Conservation (phyloP, 2,113 vertebrate genomes). For the Neolamprologus sp. region DNA sequence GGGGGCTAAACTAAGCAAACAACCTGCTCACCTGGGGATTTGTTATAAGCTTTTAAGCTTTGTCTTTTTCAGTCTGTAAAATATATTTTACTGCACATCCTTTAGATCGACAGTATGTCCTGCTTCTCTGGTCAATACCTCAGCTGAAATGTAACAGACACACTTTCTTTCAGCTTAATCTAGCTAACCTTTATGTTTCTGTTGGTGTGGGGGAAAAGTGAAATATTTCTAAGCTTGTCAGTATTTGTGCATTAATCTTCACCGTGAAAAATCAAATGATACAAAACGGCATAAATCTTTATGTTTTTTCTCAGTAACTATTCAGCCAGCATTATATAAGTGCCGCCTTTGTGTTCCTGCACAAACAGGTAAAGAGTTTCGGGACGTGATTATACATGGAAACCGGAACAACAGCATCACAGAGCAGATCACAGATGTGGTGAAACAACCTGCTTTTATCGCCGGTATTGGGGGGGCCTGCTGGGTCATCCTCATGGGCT, state of each 20-base stretch:
- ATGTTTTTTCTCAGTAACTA: background rate
- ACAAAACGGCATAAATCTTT: background rate
- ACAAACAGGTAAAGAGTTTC: slow-evolving; percentile 70
- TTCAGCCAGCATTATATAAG: background rate
- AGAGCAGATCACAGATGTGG: slow-evolving; percentile 98
- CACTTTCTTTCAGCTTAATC: slow-evolving; percentile 7
- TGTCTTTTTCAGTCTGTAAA: slow-evolving; percentile 27
- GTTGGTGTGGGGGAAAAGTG: background rate
- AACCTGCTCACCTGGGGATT: slow-evolving; percentile 45
- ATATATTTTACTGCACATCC: slow-evolving; percentile 40
- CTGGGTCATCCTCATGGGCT: slow-evolving; percentile 99
- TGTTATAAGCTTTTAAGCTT: slow-evolving; percentile 50
- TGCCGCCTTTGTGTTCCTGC: background rate
- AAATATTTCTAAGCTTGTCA: background rate
- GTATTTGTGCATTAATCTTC: background rate
- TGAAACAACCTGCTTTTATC: slow-evolving; percentile 98
- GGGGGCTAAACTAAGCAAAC: slow-evolving; percentile 45
- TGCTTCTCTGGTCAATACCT: slow-evolving; percentile 23
- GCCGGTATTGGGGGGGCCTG: slow-evolving; percentile 97
- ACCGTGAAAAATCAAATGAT: background rate
- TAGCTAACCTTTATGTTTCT: background rate
- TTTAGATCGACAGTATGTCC: background rate
- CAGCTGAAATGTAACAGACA: slow-evolving; percentile 9
- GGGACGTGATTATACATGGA: slow-evolving; percentile 92
- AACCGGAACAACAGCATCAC: slow-evolving; percentile 96